Conservation (phyloP, 2,888 invertebrate species). For the Polyommatus iphigenia region DNA sequence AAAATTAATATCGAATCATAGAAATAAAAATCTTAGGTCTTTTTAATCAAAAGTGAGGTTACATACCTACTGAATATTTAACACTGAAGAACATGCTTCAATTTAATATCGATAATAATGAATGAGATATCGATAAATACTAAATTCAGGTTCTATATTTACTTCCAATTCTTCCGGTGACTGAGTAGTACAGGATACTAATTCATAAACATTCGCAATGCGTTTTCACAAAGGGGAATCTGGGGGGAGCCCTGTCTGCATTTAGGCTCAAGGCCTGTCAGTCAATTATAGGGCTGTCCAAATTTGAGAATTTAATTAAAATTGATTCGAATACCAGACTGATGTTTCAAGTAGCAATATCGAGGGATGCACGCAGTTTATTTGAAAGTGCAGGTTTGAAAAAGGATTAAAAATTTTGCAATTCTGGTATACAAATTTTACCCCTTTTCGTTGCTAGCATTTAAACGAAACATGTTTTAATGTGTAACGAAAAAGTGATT, state of each 20-base stretch:
- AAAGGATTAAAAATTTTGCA: neutral
- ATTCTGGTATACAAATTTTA: no score
- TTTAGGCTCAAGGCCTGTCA: neutral
- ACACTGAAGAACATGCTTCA: neutral
- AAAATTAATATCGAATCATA: no score
- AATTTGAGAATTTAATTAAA: neutral
- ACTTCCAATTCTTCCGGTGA: neutral
- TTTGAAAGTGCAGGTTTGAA: neutral
- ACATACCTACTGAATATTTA: no score
- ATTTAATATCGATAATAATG: neutral
- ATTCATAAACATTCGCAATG: neutral
- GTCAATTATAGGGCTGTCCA: neutral
- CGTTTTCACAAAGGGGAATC: neutral
- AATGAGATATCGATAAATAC: neutral
- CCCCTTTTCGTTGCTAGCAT: no score
- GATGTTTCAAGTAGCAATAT: neutral
- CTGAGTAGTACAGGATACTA: neutral
- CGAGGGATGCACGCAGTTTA: neutral
- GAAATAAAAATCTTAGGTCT: no score
- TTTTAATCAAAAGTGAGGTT: no score
- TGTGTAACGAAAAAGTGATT: no score
- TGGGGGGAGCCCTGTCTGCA: neutral
- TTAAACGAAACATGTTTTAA: no score
- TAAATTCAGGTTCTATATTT: neutral
- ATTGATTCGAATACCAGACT: neutral